Conservation (phyloP, 2,888 invertebrate genomes). For the Euplexia lucipara region DNA sequence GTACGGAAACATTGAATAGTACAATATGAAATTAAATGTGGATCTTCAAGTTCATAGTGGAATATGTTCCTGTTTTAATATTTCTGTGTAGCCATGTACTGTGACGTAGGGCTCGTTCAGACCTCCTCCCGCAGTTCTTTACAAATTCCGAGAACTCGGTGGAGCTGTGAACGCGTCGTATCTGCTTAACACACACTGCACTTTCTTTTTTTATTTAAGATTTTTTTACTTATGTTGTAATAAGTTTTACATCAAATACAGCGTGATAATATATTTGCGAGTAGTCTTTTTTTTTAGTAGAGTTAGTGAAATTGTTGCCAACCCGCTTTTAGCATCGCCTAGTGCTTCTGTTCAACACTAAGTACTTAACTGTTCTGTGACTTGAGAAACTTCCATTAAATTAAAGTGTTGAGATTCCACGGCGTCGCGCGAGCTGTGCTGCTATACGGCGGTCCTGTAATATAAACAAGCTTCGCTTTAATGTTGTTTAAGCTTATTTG, state of each 20-base stretch:
- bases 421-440: conserved; percentile 23
- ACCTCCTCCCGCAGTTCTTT: conserved; percentile 18
- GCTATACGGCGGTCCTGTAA: conserved; percentile 61
- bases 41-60: conserved; percentile 58
- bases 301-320: conserved; percentile 73
- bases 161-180: conserved; percentile 13
- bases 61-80: conserved; percentile 73
- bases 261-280: conserved; percentile 84
- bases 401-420: conserved; percentile 15
- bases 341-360: conserved; percentile 76
- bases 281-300: conserved; percentile 78
- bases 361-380: conserved; percentile 60
- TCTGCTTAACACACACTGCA: conserved; percentile 80
- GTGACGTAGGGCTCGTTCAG: conserved; percentile 37
- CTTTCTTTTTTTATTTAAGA: conserved; percentile 75
- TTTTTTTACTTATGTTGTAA: conserved; percentile 85
- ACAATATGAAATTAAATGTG: conserved; percentile 74
- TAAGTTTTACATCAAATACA: conserved; percentile 87
- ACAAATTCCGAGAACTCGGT: conserved; percentile 28
- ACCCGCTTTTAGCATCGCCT: conserved; percentile 85
- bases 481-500: conserved; percentile 81
- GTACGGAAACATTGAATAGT: conserved; percentile 68
- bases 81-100: conserved; percentile 67
- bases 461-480: conserved; percentile 73
- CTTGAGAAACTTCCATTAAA: conserved; percentile 51